phyloP scores from a whole-genome alignment of 2,888 invertebrate species.

The Branchellion lobata region DNA sequence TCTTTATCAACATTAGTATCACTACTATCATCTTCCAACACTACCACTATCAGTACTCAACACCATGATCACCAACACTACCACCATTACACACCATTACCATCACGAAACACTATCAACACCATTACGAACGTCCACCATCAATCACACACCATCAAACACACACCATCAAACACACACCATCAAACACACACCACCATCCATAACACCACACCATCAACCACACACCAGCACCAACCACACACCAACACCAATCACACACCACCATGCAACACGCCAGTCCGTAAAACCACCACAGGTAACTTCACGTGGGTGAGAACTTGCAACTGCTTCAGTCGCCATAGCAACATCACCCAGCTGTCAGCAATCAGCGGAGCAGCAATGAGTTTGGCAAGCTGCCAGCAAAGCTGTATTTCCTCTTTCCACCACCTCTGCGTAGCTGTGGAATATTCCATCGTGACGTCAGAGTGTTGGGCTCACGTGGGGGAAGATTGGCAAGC shows the following conservation, averaged over 20 bases:
- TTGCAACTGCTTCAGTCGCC: slow-evolving; percentile 11
- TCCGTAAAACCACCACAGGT: too few relatives aligned
- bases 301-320: neutral
- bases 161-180: too few relatives aligned
- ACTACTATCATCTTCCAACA: neutral
- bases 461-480: slow-evolving; percentile 29
- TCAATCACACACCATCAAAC: too few relatives aligned
- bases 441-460: slow-evolving; percentile 5
- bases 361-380: neutral
- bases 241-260: neutral
- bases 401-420: neutral
- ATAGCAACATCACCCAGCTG: neutral
- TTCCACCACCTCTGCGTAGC: slow-evolving; percentile 7
- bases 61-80: neutral
- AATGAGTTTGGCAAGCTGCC: neutral
- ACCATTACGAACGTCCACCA: too few relatives aligned
- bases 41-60: neutral
- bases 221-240: too few relatives aligned
- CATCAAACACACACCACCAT: too few relatives aligned
- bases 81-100: too few relatives aligned
- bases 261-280: too few relatives aligned
- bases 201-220: too few relatives aligned
- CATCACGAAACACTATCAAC: too few relatives aligned
- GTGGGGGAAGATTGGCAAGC: neutral
- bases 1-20: neutral